phyloP scores from a whole-genome alignment of 2,797 vertebrate species.

The Acanthopagrus latus region DNA sequence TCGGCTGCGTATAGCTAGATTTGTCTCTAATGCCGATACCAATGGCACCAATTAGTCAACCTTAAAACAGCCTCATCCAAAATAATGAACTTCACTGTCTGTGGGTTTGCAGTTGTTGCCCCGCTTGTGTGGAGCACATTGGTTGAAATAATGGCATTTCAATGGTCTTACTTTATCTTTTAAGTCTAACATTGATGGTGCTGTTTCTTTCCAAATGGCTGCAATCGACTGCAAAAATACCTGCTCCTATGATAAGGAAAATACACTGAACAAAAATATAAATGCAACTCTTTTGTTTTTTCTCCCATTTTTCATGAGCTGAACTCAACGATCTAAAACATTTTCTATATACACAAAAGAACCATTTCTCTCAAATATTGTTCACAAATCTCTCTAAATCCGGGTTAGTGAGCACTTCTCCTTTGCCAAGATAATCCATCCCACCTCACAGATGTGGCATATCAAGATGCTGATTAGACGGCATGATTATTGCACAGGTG shows the following conservation, averaged over 20 bases:
- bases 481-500: too few species aligned
- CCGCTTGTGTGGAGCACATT: slow-evolving; percentile 10
- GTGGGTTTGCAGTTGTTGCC: slow-evolving; percentile 19
- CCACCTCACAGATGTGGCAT: too few species aligned
- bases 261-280: too few species aligned
- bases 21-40: slow-evolving; percentile 38
- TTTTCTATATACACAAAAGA: too few species aligned
- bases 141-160: slow-evolving; percentile 21
- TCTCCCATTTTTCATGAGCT: too few species aligned
- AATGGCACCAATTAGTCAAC: slow-evolving; percentile 51
- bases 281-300: too few species aligned
- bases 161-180: slow-evolving; percentile 1
- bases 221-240: slow-evolving; percentile 7
- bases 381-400: too few species aligned
- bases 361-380: too few species aligned
- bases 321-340: too few species aligned
- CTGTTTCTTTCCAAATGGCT: not conserved
- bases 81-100: slow-evolving; percentile 46
- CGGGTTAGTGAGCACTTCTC: too few species aligned
- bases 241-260: not conserved
- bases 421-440: too few species aligned
- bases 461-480: too few species aligned
- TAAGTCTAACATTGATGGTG: not conserved
- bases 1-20: slow-evolving; percentile 19
- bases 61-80: slow-evolving; percentile 40